These are phyloP conservation scores for Pseudomyrmex flavicornis DNA, from an alignment of 1,140 invertebrate species.

Conservation along the genomic window DNA sequence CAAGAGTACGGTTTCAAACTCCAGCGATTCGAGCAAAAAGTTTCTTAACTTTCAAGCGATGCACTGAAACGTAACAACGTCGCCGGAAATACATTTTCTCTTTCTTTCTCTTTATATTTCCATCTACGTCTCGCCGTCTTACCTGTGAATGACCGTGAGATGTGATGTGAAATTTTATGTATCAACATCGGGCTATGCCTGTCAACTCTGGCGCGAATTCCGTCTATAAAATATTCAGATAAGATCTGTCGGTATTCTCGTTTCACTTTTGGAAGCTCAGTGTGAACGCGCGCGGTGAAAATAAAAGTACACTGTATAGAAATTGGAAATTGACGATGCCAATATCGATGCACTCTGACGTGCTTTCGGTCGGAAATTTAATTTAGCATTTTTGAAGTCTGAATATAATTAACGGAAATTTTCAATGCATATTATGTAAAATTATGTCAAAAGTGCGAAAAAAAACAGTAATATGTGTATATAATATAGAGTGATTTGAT, in stretches of 20 bases:
- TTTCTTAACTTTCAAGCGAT: conserved; percentile 57
- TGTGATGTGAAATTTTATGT: conserved; percentile 73
- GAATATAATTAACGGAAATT: background rate
- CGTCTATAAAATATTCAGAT: conserved; percentile 74
- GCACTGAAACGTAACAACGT: conserved; percentile 47
- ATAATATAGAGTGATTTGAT: no score
- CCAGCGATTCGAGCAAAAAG: conserved; percentile 41
- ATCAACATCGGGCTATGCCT: conserved; percentile 59
- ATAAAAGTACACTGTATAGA: conserved; percentile 50
- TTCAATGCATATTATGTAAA: background rate
- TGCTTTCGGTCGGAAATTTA: background rate
- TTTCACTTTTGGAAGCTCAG: conserved; percentile 31
- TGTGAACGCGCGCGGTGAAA: conserved; percentile 16
- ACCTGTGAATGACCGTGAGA: conserved; percentile 59
- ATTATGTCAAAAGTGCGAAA: background rate
- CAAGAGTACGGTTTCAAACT: conserved; percentile 13
- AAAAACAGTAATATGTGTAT: background rate
- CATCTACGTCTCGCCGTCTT: conserved; percentile 18
- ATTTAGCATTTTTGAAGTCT: background rate
- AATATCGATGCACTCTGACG: background rate
- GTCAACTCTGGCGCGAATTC: conserved; percentile 61
- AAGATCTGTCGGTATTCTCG: conserved; percentile 64
- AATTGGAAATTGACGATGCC: conserved; percentile 50
- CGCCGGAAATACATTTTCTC: conserved; percentile 9
- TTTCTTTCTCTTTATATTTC: background rate